These are phyloP conservation scores for Caenorhabditis brenneri DNA, from an alignment of 1,140 invertebrate species.

Conservation along the genomic window DNA sequence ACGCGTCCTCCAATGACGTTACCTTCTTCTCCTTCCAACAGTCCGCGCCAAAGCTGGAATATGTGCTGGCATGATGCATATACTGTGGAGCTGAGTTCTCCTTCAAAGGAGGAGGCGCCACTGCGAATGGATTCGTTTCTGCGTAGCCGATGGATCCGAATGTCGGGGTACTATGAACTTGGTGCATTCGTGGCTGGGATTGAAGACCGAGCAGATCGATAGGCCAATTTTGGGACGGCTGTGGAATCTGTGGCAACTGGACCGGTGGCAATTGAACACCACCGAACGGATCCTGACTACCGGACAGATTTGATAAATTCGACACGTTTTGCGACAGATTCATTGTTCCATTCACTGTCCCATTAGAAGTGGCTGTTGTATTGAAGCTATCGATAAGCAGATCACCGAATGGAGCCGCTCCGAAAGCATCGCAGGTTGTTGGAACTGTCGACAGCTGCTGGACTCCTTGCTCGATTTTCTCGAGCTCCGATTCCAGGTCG, in stretches of 20 bases:
- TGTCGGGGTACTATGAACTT: no score
- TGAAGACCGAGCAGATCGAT: neutral
- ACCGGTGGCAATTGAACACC: no score
- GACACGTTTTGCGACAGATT: neutral
- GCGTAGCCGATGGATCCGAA: neutral
- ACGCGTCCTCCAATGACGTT: no score
- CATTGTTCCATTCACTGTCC: conserved; percentile 3
- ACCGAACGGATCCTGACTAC: neutral
- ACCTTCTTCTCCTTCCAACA: no score
- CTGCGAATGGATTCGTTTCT: conserved; percentile 49
- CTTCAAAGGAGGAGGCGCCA: neutral
- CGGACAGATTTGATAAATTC: no score
- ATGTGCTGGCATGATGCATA: no score
- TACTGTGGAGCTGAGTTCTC: no score
- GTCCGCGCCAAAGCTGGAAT: no score
- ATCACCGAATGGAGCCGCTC: conserved; percentile 65
- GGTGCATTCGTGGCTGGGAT: no score
- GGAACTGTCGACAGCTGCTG: conserved; percentile 71
- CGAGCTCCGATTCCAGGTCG: conserved; percentile 87
- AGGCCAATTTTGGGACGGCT: neutral
- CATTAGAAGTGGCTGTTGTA: conserved; percentile 2
- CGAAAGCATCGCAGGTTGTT: conserved; percentile 52
- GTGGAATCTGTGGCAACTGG: no score
- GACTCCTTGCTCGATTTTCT: no score
- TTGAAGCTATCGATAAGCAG: conserved; percentile 50